Conservation (phyloP, 2,797 vertebrate genomes). For the Enteromius trimaculatus region DNA sequence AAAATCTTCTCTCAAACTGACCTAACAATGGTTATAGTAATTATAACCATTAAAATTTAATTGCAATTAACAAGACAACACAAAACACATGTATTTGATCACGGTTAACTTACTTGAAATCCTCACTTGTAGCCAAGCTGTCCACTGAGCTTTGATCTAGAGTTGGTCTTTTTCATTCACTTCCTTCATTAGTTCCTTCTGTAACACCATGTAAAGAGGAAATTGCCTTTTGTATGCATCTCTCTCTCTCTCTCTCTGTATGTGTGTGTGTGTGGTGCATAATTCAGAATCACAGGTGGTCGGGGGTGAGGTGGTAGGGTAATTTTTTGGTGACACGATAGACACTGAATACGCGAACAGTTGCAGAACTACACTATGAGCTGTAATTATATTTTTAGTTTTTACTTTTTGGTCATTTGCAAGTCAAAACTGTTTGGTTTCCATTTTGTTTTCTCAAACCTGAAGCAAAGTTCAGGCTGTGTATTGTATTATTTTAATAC, state of each 20-base stretch:
- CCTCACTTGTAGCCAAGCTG: not conserved
- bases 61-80: not conserved
- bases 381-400: not conserved
- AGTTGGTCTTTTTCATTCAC: not conserved
- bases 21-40: not conserved
- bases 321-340: not conserved
- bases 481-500: not conserved
- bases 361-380: not conserved
- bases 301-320: not conserved
- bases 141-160: constrained; percentile 13
- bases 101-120: constrained; percentile 32
- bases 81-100: not conserved
- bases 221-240: constrained; percentile 3
- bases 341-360: not conserved
- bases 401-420: not conserved
- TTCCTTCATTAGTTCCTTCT: constrained; percentile 27
- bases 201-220: constrained; percentile 23
- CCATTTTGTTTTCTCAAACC: not conserved
- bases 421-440: not conserved
- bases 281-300: not conserved
- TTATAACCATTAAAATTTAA: too few relatives aligned
- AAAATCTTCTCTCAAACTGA: not conserved
- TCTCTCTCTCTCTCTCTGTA: not conserved
- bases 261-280: not conserved
- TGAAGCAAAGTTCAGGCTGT: not conserved